phyloP scores from a whole-genome alignment of 53 echinoderm and acorn worm genomes.

The Holothuria leucospilota region DNA sequence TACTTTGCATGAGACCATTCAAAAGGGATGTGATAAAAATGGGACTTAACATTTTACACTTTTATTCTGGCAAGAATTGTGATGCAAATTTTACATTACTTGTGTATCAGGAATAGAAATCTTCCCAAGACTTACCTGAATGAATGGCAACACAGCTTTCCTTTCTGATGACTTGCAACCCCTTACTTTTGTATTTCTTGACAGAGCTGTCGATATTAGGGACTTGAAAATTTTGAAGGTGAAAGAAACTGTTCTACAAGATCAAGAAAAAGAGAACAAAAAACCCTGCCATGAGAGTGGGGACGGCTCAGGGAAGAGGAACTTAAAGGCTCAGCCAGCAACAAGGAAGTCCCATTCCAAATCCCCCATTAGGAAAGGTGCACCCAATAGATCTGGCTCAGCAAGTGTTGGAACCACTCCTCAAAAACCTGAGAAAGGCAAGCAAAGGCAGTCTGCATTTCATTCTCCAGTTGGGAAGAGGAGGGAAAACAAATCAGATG shows the following conservation, averaged over 20 bases:
- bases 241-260: conserved; percentile 58
- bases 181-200: neutral
- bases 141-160: too few relatives aligned
- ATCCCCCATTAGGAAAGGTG: conserved; percentile 14
- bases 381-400: conserved; percentile 7
- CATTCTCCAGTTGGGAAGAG: conserved; percentile 14
- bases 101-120: too few relatives aligned
- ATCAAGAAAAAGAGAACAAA: conserved; percentile 54
- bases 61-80: too few relatives aligned
- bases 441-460: conserved; percentile 27
- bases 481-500: conserved; percentile 18
- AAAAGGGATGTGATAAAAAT: too few relatives aligned
- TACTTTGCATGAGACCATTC: too few relatives aligned
- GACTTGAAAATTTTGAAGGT: conserved; percentile 90
- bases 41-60: too few relatives aligned
- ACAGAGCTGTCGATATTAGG: conserved; percentile 88
- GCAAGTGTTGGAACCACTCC: conserved; percentile 43
- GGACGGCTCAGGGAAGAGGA: neutral
- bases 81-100: too few relatives aligned
- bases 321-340: neutral
- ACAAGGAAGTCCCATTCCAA: conserved; percentile 24
- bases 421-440: conserved; percentile 31
- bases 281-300: conserved; percentile 14
- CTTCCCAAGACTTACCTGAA: too few relatives aligned
- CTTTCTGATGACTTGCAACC: too few relatives aligned